phyloP scores from a whole-genome alignment of 1,140 invertebrate species.

The Drosophila eugracilis region DNA sequence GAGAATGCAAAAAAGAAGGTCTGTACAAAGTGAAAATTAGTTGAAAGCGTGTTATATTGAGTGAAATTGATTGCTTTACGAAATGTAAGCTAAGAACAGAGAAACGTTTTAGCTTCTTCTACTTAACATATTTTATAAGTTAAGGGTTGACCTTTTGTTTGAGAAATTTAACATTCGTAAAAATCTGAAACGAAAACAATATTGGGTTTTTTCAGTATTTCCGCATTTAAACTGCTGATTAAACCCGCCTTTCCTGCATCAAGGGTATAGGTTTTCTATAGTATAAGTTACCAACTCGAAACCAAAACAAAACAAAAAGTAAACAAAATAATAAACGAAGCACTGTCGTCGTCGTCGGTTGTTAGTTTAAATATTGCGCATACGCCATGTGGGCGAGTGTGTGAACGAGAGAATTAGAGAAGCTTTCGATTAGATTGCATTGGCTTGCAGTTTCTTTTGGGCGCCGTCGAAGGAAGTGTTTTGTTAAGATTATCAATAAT shows the following conservation, averaged over 20 bases:
- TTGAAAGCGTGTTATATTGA: constrained; percentile 12
- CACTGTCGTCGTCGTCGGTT: constrained; percentile 20
- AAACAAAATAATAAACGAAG: constrained; percentile 61
- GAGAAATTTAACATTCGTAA: too few relatives aligned
- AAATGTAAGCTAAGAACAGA: constrained; percentile 4
- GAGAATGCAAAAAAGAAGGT: constrained; percentile 19
- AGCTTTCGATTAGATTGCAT: constrained; percentile 31
- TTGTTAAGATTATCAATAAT: constrained; percentile 16
- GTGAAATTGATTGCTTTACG: constrained; percentile 10
- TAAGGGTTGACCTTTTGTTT: too few relatives aligned
- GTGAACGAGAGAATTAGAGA: not conserved
- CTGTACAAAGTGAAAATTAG: constrained; percentile 7
- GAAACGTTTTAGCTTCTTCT: not conserved
- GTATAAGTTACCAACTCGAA: constrained; percentile 16
- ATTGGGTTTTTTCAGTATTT: constrained; percentile 7
- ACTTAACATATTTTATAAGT: too few relatives aligned
- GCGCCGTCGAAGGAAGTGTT: constrained; percentile 22
- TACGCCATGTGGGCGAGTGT: constrained; percentile 24
- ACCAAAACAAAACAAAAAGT: constrained; percentile 56
- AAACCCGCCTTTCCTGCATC: not conserved
- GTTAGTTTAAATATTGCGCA: constrained; percentile 37
- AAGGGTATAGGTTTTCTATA: constrained; percentile 16
- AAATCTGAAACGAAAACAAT: not conserved
- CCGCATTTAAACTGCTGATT: constrained; percentile 1
- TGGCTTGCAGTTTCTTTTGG: constrained; percentile 34